A percentile compares a stretch with the other conserved stretches of the same genome.
These are phyloP conservation scores for Spialia ferax DNA, from an alignment of 2,888 invertebrate genomes.

Conservation along the genomic window DNA sequence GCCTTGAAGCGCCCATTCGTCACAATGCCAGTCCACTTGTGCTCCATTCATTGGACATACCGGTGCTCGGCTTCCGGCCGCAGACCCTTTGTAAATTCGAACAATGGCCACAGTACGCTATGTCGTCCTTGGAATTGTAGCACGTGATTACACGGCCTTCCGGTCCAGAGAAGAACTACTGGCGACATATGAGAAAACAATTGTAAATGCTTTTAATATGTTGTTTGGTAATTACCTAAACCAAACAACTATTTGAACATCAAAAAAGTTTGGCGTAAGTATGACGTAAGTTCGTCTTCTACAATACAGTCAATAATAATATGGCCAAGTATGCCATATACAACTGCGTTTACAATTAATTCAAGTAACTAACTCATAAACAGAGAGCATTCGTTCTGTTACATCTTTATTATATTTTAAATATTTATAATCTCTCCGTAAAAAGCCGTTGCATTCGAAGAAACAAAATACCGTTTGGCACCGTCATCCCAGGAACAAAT, in stretches of 20 bases:
- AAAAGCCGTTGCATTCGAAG: not conserved
- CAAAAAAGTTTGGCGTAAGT: no score
- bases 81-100: constrained; percentile 73
- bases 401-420: not conserved
- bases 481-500: constrained; percentile 7
- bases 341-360: no score
- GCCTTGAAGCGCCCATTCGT: constrained; percentile 42
- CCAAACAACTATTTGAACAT: no score
- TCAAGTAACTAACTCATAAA: no score
- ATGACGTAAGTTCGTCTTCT: no score
- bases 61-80: constrained; percentile 74
- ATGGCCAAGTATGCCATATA: no score
- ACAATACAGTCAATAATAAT: no score
- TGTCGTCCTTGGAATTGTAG: constrained; percentile 47
- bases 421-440: not conserved
- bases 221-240: no score
- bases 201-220: no score
- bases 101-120: constrained; percentile 54
- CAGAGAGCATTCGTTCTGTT: not conserved
- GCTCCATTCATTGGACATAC: constrained; percentile 63
- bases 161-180: constrained; percentile 7
- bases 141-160: constrained; percentile 38
- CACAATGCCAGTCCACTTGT: constrained; percentile 37
- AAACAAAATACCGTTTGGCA: not conserved
- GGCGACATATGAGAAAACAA: no score